phyloP scores from a whole-genome alignment of 2,113 vertebrate genomes.

The Rhinogobius similis region DNA sequence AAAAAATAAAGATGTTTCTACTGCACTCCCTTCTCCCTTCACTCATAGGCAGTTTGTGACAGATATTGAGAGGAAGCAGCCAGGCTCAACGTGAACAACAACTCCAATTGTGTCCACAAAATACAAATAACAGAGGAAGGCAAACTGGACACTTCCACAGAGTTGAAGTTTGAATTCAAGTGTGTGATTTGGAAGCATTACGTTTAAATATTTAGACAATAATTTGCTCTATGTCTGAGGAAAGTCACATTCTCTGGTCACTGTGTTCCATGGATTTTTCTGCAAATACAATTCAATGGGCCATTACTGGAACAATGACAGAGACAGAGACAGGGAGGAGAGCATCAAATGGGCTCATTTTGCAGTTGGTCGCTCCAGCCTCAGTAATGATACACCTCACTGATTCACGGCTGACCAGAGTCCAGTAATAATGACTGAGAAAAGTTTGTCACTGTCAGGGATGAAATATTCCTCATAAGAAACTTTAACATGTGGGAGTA shows the following conservation, averaged over 20 bases:
- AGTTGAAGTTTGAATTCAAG: neutral
- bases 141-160: neutral
- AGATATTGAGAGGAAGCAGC: constrained; percentile 5
- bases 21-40: constrained; percentile 15
- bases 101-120: neutral
- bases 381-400: constrained; percentile 37
- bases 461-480: neutral
- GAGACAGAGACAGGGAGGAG: constrained; percentile 34
- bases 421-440: constrained; percentile 20
- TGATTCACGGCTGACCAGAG: constrained; percentile 22
- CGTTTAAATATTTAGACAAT: neutral
- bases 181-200: neutral
- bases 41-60: constrained; percentile 4
- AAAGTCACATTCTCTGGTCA: constrained; percentile 64
- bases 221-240: neutral
- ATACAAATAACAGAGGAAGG: constrained; percentile 3
- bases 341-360: constrained; percentile 47
- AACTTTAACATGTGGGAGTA: neutral
- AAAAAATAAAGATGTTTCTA: constrained; percentile 72
- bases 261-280: constrained; percentile 56
- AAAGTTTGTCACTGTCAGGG: constrained; percentile 10
- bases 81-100: constrained; percentile 10
- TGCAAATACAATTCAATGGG: constrained; percentile 47
- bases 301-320: constrained; percentile 36
- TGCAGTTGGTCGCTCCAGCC: constrained; percentile 35